These are phyloP conservation scores for Lithobates sylvaticus DNA, from an alignment of 2,797 vertebrate species.

Conservation along the genomic window DNA sequence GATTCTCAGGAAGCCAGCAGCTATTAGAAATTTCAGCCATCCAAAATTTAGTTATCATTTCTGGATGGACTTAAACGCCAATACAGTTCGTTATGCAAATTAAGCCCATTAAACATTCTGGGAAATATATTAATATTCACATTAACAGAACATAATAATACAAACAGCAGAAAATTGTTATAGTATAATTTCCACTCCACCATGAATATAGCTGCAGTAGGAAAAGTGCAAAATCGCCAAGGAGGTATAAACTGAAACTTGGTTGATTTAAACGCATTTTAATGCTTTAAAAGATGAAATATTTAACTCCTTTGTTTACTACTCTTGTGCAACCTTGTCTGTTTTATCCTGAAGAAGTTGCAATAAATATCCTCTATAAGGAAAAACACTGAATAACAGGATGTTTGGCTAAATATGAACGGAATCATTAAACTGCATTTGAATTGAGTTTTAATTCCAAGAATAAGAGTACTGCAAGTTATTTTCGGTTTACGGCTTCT, in stretches of 20 bases:
- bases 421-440: conserved; percentile 1
- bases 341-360: background rate
- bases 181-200: too few species aligned
- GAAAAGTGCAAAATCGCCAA: background rate
- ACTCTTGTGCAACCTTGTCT: background rate
- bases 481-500: conserved; percentile 91
- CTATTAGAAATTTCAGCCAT: background rate
- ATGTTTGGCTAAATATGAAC: background rate
- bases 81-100: background rate
- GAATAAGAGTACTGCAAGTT: conserved; percentile 62
- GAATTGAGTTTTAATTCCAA: background rate
- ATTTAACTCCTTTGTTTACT: background rate
- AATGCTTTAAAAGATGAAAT: too few species aligned
- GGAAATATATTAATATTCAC: background rate
- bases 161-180: too few species aligned
- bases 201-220: background rate
- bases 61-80: background rate
- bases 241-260: background rate
- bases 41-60: background rate
- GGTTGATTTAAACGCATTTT: too few species aligned
- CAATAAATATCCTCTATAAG: background rate
- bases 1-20: background rate
- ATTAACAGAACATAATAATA: too few species aligned
- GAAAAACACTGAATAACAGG: background rate
- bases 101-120: background rate